These are phyloP conservation scores for Mormyrops attenuatus DNA, from an alignment of 2,797 vertebrate genomes.

Conservation along the genomic window DNA sequence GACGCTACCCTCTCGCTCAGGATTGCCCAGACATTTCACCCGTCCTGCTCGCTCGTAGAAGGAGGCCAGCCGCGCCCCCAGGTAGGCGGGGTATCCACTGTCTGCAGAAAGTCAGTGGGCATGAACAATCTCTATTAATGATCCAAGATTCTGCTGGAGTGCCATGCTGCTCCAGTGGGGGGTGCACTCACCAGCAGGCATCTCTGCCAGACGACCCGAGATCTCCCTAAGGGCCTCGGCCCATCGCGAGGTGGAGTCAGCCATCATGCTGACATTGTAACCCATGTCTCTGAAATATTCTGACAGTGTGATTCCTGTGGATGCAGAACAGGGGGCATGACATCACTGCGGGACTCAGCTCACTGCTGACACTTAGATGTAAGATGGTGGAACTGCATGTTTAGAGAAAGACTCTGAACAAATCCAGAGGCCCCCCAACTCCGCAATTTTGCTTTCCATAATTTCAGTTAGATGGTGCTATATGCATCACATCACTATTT, in stretches of 20 bases:
- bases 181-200: constrained; percentile 84
- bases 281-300: constrained; percentile 99
- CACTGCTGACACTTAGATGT: background rate
- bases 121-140: background rate
- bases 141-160: background rate
- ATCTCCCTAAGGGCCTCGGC: constrained; percentile 96
- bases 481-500: too few relatives aligned
- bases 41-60: constrained; percentile 93
- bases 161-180: background rate
- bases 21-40: constrained; percentile 93
- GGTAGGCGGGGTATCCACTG: constrained; percentile 83
- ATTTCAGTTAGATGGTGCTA: background rate
- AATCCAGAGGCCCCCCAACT: background rate
- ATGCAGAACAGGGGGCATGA: background rate
- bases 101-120: constrained; percentile 55
- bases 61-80: constrained; percentile 88
- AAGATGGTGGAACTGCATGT: background rate
- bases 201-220: constrained; percentile 92
- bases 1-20: constrained; percentile 92
- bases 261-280: constrained; percentile 99
- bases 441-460: background rate
- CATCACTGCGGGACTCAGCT: background rate
- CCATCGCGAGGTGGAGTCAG: constrained; percentile 96
- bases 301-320: constrained; percentile 88
- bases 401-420: background rate